phyloP scores from a whole-genome alignment of 2,113 vertebrate species.

The Nettapus auritus region DNA sequence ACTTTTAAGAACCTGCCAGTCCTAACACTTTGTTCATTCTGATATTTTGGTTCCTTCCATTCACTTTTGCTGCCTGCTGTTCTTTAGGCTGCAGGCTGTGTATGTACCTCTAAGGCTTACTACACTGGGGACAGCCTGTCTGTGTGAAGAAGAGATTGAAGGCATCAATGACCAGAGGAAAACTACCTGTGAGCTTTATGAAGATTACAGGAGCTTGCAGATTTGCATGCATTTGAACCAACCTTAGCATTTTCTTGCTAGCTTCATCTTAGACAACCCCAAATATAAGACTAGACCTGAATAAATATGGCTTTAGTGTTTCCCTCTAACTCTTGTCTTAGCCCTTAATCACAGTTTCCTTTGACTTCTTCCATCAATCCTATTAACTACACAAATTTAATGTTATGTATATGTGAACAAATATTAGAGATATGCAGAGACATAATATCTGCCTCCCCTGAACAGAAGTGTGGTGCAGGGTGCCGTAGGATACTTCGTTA shows the following conservation, averaged over 20 bases:
- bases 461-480: neutral
- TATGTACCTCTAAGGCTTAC: neutral
- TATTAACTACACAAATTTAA: neutral
- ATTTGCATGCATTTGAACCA: slow-evolving; percentile 6
- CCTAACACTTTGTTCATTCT: neutral
- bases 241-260: neutral
- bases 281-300: neutral
- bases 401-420: neutral
- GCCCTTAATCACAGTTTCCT: neutral
- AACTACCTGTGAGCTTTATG: neutral
- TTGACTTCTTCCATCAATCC: neutral
- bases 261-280: neutral
- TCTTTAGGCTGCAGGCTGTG: neutral
- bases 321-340: neutral
- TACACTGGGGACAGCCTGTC: neutral
- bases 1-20: neutral
- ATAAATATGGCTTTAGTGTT: neutral
- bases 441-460: neutral
- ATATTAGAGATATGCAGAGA: neutral
- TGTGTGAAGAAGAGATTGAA: slow-evolving; percentile 5
- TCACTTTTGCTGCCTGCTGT: neutral
- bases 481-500: neutral
- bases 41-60: neutral
- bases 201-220: slow-evolving; percentile 4
- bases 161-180: neutral